phyloP scores from a whole-genome alignment of 2,888 invertebrate species.

The Nematopogon swammerdamellus region DNA sequence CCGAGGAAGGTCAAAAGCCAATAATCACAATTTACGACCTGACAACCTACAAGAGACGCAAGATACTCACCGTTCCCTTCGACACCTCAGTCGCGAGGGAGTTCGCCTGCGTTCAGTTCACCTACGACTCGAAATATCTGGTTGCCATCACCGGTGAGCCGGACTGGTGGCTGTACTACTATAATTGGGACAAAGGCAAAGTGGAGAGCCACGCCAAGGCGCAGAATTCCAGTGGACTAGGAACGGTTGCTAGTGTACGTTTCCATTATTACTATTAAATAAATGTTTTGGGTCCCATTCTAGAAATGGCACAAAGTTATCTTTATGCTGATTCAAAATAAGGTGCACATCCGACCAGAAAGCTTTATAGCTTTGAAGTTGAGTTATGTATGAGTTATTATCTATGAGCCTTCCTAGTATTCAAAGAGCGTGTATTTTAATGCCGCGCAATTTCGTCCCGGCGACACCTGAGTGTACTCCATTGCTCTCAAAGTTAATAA shows the following conservation, averaged over 20 bases:
- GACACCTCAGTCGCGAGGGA: constrained; percentile 57
- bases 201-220: constrained; percentile 73
- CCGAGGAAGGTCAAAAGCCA: constrained; percentile 63
- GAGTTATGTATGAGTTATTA: no score
- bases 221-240: constrained; percentile 65
- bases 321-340: no score
- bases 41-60: constrained; percentile 64
- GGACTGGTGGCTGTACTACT: constrained; percentile 77
- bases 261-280: not conserved
- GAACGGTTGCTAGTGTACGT: constrained; percentile 54
- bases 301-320: no score
- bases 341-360: no score
- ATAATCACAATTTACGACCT: constrained; percentile 71
- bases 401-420: no score
- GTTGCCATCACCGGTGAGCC: constrained; percentile 79
- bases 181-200: constrained; percentile 80
- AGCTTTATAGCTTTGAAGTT: no score
- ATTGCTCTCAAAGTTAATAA: no score
- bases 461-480: no score
- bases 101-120: constrained; percentile 73
- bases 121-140: constrained; percentile 77
- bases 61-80: constrained; percentile 63
- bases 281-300: no score
- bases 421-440: no score
- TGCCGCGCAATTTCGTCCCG: no score